Base-by-base conservation (phyloP, 2,797 vertebrate genomes). In the Microcaecilia unicolor region DNA sequence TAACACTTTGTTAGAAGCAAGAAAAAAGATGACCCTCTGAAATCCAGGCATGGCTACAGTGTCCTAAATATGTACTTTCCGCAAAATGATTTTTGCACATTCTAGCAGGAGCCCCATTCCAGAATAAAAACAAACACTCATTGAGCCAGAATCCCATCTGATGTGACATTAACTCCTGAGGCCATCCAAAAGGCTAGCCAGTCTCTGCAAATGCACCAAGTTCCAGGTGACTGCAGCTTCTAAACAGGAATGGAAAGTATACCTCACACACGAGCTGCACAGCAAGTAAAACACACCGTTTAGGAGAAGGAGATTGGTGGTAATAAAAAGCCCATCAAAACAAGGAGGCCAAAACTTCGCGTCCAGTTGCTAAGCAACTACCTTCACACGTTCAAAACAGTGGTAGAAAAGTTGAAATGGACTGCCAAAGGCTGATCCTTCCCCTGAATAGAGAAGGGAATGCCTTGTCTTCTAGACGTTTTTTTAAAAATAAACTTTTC, bases 281-380 rank as follows among this genome's bases (percentile, higher is more conserved):
- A 62, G 50, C 43, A 42, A n/a, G 33, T 56, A 72, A 78, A 40
- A 14, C 62, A 59, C 62, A 48, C 48, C 53, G 23, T 56, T 75
- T 38, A 64, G 64, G 50, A 58, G 44, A 71, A 49, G 58, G 61
- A 67, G 48, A 60, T 29, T 31, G 42, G 48, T 7, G 33, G 50
- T 45, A 54, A 48, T 74, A 38, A 27, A n/a, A 59, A 72, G 74
- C 71, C 78, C 71, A 80, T 72, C 60, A 70, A 81, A 81, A 77
- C 70, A 78, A 3, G 30, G 36, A 56, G 63, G 52, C 51, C 43
- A 56, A 34, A 42, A 56, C 52, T 72, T 47, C 43, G 82, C 70
- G 29, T 84, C 75, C 54, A 44, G 66, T 61, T 76, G 52, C 76
- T 67, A 66, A 65, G 80, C 63, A 76, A 78, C 66, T 1, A 11